These are phyloP conservation scores for Pyrocephalus nanus DNA, from an alignment of 2,797 vertebrate species.

Conservation along the genomic window DNA sequence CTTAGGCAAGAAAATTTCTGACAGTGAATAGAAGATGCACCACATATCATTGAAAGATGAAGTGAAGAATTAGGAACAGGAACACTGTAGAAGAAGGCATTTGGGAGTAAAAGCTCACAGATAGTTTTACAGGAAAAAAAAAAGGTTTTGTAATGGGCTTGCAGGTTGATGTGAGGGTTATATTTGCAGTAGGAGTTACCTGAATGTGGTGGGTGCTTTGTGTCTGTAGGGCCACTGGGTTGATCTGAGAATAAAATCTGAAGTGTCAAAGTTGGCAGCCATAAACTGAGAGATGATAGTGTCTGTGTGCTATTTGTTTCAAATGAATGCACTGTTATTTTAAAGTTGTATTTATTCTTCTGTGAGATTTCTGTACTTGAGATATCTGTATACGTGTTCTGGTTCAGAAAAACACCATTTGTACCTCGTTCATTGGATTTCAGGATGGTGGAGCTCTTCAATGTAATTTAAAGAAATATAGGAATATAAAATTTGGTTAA, in stretches of 20 bases:
- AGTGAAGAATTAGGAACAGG: neutral
- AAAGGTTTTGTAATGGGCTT: neutral
- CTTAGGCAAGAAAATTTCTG: neutral
- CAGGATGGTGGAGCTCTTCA: neutral
- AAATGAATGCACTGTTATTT: slow-evolving; percentile 2
- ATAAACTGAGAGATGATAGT: neutral
- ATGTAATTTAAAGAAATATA: neutral
- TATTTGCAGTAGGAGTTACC: neutral
- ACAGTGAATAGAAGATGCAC: neutral
- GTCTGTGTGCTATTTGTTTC: neutral
- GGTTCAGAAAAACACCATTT: neutral
- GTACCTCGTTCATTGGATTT: neutral
- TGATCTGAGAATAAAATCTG: neutral
- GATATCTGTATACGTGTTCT: neutral
- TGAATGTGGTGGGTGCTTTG: neutral
- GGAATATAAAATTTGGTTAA: neutral
- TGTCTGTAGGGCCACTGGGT: neutral
- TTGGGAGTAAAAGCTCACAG: neutral
- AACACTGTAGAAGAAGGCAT: neutral
- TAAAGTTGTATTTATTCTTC: slow-evolving; percentile 21
- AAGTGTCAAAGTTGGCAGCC: neutral
- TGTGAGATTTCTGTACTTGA: neutral
- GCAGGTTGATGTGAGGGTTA: neutral
- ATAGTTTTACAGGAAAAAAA: neutral
- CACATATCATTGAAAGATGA: neutral